These are phyloP conservation scores for Nasua narica DNA, from an alignment of 2,797 vertebrate genomes.

Conservation along the genomic window DNA sequence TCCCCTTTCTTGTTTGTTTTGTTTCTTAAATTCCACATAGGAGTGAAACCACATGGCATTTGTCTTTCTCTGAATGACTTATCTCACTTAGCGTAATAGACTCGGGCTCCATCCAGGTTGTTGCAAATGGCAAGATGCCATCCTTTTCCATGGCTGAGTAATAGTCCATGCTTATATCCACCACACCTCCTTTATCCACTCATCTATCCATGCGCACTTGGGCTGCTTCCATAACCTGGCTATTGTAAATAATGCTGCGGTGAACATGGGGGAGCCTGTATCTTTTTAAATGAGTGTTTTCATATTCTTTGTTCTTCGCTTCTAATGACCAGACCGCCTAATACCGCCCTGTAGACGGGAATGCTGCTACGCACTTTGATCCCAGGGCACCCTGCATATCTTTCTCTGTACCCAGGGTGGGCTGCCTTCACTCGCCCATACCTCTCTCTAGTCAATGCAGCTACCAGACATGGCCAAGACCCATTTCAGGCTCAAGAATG, in stretches of 20 bases:
- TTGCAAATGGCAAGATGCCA: not conserved
- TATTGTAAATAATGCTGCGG: not conserved
- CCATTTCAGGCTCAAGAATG: not conserved
- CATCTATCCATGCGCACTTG: not conserved
- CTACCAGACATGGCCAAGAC: not conserved
- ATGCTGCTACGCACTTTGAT: not conserved
- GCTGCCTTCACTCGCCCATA: not conserved
- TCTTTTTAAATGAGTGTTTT: not conserved
- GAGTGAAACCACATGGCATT: not conserved
- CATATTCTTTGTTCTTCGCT: not conserved
- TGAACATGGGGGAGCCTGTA: not conserved
- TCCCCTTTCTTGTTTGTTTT: not conserved
- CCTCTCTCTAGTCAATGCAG: not conserved
- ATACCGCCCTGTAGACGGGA: not conserved
- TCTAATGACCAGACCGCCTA: too few species aligned
- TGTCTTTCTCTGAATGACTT: not conserved
- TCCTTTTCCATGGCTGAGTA: not conserved
- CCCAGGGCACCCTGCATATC: not conserved
- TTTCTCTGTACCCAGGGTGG: not conserved
- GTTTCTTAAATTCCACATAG: not conserved
- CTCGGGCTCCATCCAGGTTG: not conserved
- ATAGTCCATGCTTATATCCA: not conserved
- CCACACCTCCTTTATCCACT: not conserved
- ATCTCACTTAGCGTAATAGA: not conserved
- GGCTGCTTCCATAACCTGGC: not conserved